A percentile compares a stretch with the other conserved stretches of the same genome.
phyloP scores from a whole-genome alignment of 2,113 vertebrate genomes.

The Alligator sinensis region DNA sequence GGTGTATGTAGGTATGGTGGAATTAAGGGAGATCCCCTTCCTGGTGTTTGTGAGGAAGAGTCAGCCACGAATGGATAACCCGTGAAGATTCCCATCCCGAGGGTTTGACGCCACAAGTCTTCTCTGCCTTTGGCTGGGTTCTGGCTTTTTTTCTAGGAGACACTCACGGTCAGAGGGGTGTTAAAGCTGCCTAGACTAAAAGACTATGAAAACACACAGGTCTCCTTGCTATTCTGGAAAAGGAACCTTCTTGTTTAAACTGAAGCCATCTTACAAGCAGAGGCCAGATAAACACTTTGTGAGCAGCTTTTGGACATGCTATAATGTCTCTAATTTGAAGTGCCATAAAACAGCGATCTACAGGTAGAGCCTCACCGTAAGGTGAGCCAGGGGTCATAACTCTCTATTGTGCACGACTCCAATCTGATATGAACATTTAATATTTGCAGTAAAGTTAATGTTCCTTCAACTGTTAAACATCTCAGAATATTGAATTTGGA shows the following conservation, averaged over 20 bases:
- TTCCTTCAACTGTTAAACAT: not conserved
- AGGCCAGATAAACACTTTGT: not conserved
- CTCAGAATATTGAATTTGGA: not conserved
- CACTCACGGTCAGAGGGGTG: not conserved
- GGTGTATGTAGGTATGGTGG: not conserved
- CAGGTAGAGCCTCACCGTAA: rapidly evolving
- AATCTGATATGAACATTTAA: not conserved
- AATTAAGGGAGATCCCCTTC: not conserved
- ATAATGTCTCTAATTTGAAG: not conserved
- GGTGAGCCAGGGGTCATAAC: not conserved
- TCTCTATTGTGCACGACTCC: not conserved
- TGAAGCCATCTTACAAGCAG: not conserved
- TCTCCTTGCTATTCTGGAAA: not conserved
- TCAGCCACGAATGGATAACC: not conserved
- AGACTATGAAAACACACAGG: not conserved
- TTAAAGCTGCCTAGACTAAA: not conserved
- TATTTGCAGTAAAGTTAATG: not conserved
- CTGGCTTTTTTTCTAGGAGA: too few relatives aligned
- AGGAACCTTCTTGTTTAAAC: not conserved
- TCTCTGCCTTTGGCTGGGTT: not conserved
- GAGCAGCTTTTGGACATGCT: not conserved
- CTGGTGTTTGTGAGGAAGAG: not conserved
- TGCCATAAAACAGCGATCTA: not conserved
- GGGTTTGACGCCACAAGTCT: not conserved
- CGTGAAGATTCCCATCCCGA: not conserved